Evolutionary conservation across 2,797 vertebrate genomes (phyloP).

Genomic region (Valencia hispanica): DNA sequence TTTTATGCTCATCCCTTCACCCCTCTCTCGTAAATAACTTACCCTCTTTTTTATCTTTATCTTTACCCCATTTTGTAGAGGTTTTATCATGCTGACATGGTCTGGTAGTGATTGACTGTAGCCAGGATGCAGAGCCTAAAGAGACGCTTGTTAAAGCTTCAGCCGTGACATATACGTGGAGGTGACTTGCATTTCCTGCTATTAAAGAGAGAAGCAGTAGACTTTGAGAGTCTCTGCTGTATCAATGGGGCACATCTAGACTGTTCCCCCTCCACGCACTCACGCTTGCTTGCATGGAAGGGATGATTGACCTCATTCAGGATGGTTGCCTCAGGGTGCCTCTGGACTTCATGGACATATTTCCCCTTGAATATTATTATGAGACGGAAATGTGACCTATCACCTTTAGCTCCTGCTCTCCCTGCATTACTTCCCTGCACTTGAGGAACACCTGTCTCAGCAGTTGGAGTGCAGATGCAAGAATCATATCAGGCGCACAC

Average conservation of each 20-base stretch:
- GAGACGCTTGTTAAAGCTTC: slow-evolving; percentile 72
- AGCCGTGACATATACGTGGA: slow-evolving; percentile 49
- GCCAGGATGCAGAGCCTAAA: slow-evolving; percentile 60
- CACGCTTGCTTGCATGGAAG: slow-evolving; percentile 55
- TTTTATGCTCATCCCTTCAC: slow-evolving; percentile 78
- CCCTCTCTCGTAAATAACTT: slow-evolving; percentile 82
- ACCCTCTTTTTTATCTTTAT: slow-evolving; percentile 70
- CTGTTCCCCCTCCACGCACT: slow-evolving; percentile 34
- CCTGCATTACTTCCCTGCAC: slow-evolving; percentile 23
- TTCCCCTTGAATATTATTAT: slow-evolving; percentile 57
- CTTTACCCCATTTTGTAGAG: slow-evolving; percentile 65
- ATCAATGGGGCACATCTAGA: slow-evolving; percentile 37
- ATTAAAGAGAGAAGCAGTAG: slow-evolving; percentile 38
- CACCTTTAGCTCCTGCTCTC: slow-evolving; percentile 36
- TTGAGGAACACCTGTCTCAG: slow-evolving; percentile 51
- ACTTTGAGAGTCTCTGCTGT: slow-evolving; percentile 43
- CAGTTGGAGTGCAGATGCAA: slow-evolving; percentile 36
- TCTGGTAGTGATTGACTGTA: slow-evolving; percentile 63
- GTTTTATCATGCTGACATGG: slow-evolving; percentile 67
- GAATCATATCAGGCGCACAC: slow-evolving; percentile 53
- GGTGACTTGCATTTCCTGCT: slow-evolving; percentile 54
- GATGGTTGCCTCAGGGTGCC: slow-evolving; percentile 53
- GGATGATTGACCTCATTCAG: slow-evolving; percentile 71
- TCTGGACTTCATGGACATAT: slow-evolving; percentile 40
- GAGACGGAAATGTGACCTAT: slow-evolving; percentile 62